These are phyloP conservation scores for Macrosteles quadrilineatus DNA, from an alignment of 1,140 invertebrate species.

Conservation along the genomic window DNA sequence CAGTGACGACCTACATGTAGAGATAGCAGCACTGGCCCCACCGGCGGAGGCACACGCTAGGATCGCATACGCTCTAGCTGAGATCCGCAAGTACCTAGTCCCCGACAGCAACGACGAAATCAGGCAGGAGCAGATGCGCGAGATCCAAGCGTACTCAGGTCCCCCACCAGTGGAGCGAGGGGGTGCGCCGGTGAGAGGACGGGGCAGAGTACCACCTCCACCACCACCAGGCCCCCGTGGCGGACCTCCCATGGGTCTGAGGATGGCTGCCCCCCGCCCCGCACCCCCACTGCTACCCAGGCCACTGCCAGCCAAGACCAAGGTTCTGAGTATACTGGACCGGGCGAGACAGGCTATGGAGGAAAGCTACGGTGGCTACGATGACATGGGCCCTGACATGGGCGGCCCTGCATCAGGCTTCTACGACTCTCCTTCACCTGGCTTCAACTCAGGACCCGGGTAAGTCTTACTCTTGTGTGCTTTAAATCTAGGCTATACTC, in stretches of 20 bases:
- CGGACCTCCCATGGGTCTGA: neutral
- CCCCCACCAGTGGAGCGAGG: slow-evolving; percentile 20
- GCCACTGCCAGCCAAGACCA: slow-evolving; percentile 58
- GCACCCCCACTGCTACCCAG: slow-evolving; percentile 38
- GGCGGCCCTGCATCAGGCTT: slow-evolving; percentile 17
- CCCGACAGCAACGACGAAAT: slow-evolving; percentile 80
- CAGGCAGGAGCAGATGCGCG: slow-evolving; percentile 72
- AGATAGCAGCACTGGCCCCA: slow-evolving; percentile 85
- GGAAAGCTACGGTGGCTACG: slow-evolving; percentile 40
- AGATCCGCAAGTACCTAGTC: slow-evolving; percentile 58
- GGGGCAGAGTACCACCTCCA: slow-evolving; percentile 41
- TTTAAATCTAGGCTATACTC: too few relatives aligned
- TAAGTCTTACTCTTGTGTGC: slow-evolving; percentile 10
- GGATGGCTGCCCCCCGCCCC: slow-evolving; percentile 52
- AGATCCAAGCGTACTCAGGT: slow-evolving; percentile 59
- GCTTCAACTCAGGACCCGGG: slow-evolving; percentile 29
- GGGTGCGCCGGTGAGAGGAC: slow-evolving; percentile 44
- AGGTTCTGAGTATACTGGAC: slow-evolving; percentile 80
- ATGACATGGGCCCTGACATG: slow-evolving; percentile 28
- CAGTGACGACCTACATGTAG: slow-evolving; percentile 89
- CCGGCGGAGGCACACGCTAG: slow-evolving; percentile 90
- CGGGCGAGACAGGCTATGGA: slow-evolving; percentile 75
- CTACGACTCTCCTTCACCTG: slow-evolving; percentile 28
- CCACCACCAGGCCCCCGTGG: slow-evolving; percentile 26
- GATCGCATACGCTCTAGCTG: slow-evolving; percentile 84